A percentile compares a stretch with the other conserved stretches of the same genome.
Evolutionary conservation across 2,888 invertebrate species (phyloP).

Genomic region (Agriopis leucophaearia): DNA sequence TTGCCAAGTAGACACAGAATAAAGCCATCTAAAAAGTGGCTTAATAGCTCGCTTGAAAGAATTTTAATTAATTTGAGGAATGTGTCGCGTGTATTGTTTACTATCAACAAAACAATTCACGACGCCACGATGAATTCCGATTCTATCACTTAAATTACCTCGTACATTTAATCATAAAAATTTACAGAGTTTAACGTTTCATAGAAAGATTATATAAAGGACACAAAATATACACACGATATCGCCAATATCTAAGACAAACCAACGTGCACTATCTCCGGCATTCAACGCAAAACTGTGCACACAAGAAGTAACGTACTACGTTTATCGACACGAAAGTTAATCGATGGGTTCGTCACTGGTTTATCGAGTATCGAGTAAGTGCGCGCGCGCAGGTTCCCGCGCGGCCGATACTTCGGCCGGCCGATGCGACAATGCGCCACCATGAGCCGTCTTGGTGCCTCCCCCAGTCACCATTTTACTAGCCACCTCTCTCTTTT

Average conservation of each 20-base stretch:
- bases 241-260: constrained; percentile 30
- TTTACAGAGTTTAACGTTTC: background rate
- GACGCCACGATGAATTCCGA: constrained; percentile 10
- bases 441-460: constrained; percentile 64
- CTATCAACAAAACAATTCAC: constrained; percentile 25
- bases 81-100: constrained; percentile 25
- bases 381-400: constrained; percentile 70
- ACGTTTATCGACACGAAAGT: constrained; percentile 36
- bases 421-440: constrained; percentile 81
- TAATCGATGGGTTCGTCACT: constrained; percentile 36
- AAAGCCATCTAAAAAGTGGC: constrained; percentile 1
- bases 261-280: constrained; percentile 40
- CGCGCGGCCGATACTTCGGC: constrained; percentile 80
- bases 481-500: constrained; percentile 85
- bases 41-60: constrained; percentile 11
- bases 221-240: constrained; percentile 30
- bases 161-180: background rate
- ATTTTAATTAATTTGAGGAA: constrained; percentile 22
- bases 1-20: background rate
- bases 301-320: constrained; percentile 33
- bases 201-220: background rate
- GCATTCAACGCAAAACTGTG: constrained; percentile 31
- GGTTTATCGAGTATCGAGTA: constrained; percentile 39
- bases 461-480: constrained; percentile 75
- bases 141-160: constrained; percentile 8